A percentile compares a stretch with the other conserved stretches of the same genome.
phyloP scores from a whole-genome alignment of 2,797 vertebrate genomes.

The Ispidina lecontei region DNA sequence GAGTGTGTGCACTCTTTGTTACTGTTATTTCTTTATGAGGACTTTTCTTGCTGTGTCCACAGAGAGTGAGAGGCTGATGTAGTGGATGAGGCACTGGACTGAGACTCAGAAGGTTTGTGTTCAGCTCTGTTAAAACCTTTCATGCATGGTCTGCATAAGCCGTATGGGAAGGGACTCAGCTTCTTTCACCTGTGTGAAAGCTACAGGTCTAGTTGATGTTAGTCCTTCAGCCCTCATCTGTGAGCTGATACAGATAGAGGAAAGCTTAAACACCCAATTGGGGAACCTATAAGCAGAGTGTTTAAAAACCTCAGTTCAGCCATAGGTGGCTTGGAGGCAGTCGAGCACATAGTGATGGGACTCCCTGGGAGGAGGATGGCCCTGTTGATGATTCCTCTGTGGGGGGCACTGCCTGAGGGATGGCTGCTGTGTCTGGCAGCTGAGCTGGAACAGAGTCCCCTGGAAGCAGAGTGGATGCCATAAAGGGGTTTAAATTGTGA shows the following conservation, averaged over 20 bases:
- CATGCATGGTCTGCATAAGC: background rate
- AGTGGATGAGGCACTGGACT: background rate
- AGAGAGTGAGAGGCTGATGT: background rate
- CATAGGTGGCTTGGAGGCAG: rapidly evolving
- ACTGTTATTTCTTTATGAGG: background rate
- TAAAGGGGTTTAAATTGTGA: background rate
- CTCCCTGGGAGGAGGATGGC: background rate
- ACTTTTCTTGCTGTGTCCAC: background rate
- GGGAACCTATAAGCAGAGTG: background rate
- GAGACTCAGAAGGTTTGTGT: background rate
- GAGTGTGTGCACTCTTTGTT: background rate
- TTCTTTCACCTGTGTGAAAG: background rate
- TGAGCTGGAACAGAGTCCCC: background rate
- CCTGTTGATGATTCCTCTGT: background rate
- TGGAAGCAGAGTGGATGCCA: background rate
- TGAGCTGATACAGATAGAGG: background rate
- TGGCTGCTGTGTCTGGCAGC: background rate
- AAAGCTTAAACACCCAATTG: background rate
- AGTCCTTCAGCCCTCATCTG: background rate
- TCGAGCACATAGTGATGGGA: background rate
- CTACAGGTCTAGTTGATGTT: background rate
- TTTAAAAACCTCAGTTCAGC: background rate
- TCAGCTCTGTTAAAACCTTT: background rate
- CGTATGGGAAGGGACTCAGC: background rate
- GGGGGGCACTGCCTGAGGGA: background rate